Base-by-base conservation (phyloP, 1,140 invertebrate genomes). In the Drosophila pseudoobscura region DNA sequence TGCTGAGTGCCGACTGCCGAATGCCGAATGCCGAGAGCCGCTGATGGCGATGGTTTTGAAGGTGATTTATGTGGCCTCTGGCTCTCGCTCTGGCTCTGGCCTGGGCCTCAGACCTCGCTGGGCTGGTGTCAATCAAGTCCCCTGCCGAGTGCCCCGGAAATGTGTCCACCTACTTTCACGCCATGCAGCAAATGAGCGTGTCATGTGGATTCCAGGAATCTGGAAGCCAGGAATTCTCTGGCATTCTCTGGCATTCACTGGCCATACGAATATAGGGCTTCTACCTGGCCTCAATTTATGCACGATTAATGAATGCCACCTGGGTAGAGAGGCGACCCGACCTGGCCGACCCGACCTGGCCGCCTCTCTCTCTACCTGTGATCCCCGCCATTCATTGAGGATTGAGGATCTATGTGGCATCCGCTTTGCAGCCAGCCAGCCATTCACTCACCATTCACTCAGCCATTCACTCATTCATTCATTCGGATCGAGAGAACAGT, bases 221-320 rank as follows among this genome's bases (percentile, higher is more conserved):
- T 35, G 20, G 29, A 13, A 50, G 6, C 29, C 61, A 9, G 2
- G n/a, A 17, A 49, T 45, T 39, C 31, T 35, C 9, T 31, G 29
- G 24, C 24, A 26, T 5, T 26, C 29, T 31, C 35, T 11, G 35
- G 3, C 35, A 39, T 39, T 39, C 35, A 39, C 35, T 39, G 35
- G 11, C 35, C 2, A 39, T 43, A 29, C 46, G 31, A 31, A 59
- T 60, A 45, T 60, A 22, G 56, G 26, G 20, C 13, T 55, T 73
- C 39, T 85, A 85, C 82, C 82, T 87, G 83, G 75, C 52, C 52
- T 78, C 75, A 80, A 88, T 87, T 88, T 88, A 88, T 88, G 83
- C 79, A 88, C 84, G 83, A 88, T 87, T 87, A 87, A 87, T 87
- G 75, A 87, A 88, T 72, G 83, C 78, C 75, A 83, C 75, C 79